These are phyloP conservation scores for Automeris io DNA, from an alignment of 2,888 invertebrate species.

Conservation along the genomic window DNA sequence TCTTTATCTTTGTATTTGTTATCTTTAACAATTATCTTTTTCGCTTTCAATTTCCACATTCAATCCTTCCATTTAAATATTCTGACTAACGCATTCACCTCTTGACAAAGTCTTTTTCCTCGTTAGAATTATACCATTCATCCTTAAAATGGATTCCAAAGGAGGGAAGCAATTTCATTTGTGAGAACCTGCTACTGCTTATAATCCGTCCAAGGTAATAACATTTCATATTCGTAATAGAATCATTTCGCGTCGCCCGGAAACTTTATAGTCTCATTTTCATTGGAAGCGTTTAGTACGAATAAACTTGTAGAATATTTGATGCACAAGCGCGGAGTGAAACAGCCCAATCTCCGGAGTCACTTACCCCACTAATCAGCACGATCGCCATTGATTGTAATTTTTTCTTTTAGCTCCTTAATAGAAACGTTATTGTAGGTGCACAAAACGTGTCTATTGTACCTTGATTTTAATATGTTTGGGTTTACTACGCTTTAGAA, in stretches of 20 bases:
- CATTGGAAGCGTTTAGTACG: slow-evolving; percentile 74
- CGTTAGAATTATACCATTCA: slow-evolving; percentile 73
- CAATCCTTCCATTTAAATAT: slow-evolving; percentile 13
- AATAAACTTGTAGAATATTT: slow-evolving; percentile 73
- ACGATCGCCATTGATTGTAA: slow-evolving; percentile 31
- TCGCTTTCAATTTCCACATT: neutral
- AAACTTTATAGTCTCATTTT: slow-evolving; percentile 77
- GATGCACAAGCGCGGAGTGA: slow-evolving; percentile 53
- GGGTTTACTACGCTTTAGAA: too few relatives aligned
- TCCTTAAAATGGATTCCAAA: slow-evolving; percentile 75
- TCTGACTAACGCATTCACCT: slow-evolving; percentile 48
- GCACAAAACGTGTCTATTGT: too few relatives aligned
- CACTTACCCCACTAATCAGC: slow-evolving; percentile 45
- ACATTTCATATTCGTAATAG: slow-evolving; percentile 77
- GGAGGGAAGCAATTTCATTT: slow-evolving; percentile 75
- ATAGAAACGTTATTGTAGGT: slow-evolving; percentile 30
- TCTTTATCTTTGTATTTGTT: too few relatives aligned
- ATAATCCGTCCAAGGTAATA: slow-evolving; percentile 76
- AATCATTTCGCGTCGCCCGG: slow-evolving; percentile 73
- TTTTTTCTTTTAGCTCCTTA: slow-evolving; percentile 36
- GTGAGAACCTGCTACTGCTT: slow-evolving; percentile 74
- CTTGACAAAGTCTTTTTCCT: slow-evolving; percentile 70
- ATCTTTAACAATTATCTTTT: too few relatives aligned
- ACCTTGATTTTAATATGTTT: too few relatives aligned
- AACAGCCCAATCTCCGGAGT: slow-evolving; percentile 62